Conservation (phyloP, 2,797 vertebrate species). For the Manis crassicaudata region DNA sequence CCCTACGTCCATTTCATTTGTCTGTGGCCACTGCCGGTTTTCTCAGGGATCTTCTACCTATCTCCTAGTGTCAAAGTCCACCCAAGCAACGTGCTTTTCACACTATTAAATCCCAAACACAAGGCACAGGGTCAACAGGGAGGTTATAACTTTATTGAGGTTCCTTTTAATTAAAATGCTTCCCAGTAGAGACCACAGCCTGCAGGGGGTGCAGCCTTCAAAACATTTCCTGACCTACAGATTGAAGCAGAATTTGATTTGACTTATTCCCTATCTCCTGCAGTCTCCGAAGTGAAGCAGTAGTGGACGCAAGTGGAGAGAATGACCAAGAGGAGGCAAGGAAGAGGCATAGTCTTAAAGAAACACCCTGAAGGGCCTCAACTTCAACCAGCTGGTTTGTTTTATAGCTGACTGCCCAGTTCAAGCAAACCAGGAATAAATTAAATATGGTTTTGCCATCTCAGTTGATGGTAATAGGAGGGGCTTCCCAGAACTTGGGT, state of each 20-base stretch:
- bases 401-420: constrained; percentile 5
- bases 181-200: constrained; percentile 38
- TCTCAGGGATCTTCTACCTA: neutral
- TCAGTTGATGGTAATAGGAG: neutral
- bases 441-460: constrained; percentile 38
- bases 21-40: neutral
- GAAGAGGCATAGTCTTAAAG: constrained; percentile 24
- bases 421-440: constrained; percentile 31
- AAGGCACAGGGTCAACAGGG: constrained; percentile 10
- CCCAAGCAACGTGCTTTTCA: neutral
- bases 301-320: neutral
- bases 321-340: constrained; percentile 1
- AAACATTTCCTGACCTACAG: neutral
- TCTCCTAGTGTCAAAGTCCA: neutral
- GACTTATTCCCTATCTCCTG: neutral
- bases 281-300: neutral
- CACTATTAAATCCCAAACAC: constrained; percentile 51
- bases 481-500: neutral
- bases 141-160: constrained; percentile 65
- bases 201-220: neutral
- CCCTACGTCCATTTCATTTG: neutral
- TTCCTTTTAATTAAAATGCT: constrained; percentile 63
- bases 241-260: neutral
- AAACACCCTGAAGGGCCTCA: constrained; percentile 18
- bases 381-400: constrained; percentile 16